phyloP scores from a whole-genome alignment of 2,113 vertebrate species.

The Scomber japonicus region DNA sequence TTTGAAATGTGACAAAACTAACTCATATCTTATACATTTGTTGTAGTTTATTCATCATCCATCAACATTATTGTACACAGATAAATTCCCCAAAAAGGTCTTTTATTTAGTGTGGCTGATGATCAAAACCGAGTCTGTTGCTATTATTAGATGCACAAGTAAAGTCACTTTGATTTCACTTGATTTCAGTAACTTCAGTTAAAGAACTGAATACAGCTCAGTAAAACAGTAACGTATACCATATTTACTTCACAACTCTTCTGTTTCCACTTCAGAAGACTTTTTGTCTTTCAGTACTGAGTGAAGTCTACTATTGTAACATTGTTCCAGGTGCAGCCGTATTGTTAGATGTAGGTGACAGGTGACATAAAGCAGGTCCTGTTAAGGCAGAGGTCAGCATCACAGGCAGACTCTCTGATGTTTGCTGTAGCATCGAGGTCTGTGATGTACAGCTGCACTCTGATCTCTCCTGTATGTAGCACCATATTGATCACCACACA shows the following conservation, averaged over 20 bases:
- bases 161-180: not conserved
- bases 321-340: conserved; percentile 15
- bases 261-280: not conserved
- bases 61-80: no score
- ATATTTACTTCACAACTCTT: not conserved
- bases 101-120: no score
- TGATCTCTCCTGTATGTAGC: conserved; percentile 45
- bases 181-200: not conserved
- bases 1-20: no score
- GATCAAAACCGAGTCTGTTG: no score
- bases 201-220: not conserved
- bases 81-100: no score
- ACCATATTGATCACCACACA: conserved; percentile 13
- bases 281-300: not conserved
- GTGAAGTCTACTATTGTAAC: not conserved
- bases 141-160: not conserved
- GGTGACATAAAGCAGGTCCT: not conserved
- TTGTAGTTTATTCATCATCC: no score
- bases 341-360: not conserved
- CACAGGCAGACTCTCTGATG: conserved; percentile 43
- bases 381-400: conserved; percentile 11
- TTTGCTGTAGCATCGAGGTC: conserved; percentile 26
- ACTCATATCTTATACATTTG: no score
- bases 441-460: conserved; percentile 63
- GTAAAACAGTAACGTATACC: not conserved